Conservation (phyloP, 1,140 invertebrate genomes). For the Eurosta solidaginis region DNA sequence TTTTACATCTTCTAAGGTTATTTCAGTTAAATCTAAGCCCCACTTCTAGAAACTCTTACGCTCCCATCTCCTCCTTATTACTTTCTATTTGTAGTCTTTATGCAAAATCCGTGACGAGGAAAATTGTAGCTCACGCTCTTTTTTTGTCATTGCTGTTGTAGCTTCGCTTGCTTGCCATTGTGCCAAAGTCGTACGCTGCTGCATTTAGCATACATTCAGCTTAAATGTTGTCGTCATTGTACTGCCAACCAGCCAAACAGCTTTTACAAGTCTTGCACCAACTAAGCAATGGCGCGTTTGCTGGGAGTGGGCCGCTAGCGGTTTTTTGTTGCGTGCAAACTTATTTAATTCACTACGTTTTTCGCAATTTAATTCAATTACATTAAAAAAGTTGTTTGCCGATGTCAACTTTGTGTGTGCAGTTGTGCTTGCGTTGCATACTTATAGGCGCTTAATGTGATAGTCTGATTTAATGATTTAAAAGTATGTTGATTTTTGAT, state of each 20-base stretch:
- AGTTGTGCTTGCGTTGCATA: background rate
- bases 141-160: background rate
- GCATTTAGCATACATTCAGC: background rate
- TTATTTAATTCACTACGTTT: conserved; percentile 34
- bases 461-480: conserved; percentile 3
- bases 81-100: conserved; percentile 19
- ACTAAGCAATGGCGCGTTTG: background rate
- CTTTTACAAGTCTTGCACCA: conserved; percentile 6
- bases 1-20: too few species aligned
- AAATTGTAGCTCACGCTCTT: background rate
- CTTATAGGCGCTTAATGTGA: background rate
- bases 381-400: conserved; percentile 47
- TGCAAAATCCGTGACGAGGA: conserved; percentile 39
- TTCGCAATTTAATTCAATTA: conserved; percentile 34
- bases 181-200: conserved; percentile 12
- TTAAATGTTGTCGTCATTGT: conserved; percentile 15
- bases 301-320: background rate
- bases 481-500: background rate
- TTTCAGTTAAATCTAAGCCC: conserved; percentile 8
- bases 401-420: conserved; percentile 32
- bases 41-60: background rate
- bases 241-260: background rate
- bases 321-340: background rate
- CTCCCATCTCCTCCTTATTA: conserved; percentile 24
- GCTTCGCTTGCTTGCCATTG: background rate